A percentile compares a stretch with the other conserved stretches of the same genome.
Evolutionary conservation across 2,797 vertebrate genomes (phyloP).

Genomic region (Sebastes paucispinis): DNA sequence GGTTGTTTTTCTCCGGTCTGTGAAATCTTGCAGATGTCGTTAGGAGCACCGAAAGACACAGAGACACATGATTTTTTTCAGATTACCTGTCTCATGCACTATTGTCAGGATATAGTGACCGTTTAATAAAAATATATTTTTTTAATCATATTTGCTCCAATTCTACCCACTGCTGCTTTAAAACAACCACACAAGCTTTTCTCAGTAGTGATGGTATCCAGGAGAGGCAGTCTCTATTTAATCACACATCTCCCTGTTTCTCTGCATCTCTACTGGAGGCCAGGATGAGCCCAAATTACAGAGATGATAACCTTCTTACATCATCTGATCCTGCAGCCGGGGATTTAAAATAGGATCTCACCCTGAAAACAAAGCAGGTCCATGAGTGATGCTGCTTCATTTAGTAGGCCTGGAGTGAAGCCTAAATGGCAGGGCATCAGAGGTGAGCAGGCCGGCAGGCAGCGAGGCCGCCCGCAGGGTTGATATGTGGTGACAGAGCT

Average conservation of each 20-base stretch:
- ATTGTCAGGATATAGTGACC: too few species aligned
- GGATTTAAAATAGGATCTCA: slow-evolving; percentile 14
- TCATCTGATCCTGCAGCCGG: slow-evolving; percentile 20
- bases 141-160: too few species aligned
- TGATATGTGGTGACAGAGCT: not conserved
- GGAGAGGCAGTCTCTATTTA: not conserved
- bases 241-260: not conserved
- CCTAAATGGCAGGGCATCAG: not conserved
- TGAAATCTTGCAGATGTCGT: too few species aligned
- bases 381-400: not conserved
- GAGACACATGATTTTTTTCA: too few species aligned
- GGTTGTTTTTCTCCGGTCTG: too few species aligned
- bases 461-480: not conserved
- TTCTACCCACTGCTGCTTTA: not conserved
- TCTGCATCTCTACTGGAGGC: not conserved
- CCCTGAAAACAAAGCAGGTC: not conserved
- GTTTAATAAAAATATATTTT: too few species aligned
- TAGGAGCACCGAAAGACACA: too few species aligned
- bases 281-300: slow-evolving; percentile 7
- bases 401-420: not conserved
- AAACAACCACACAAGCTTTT: not conserved
- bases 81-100: too few species aligned
- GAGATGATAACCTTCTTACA: slow-evolving; percentile 21
- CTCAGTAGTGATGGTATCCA: not conserved
- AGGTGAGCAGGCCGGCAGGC: not conserved